Percentiles rank a stretch among this genome's conserved stretches.
phyloP scores from a whole-genome alignment of 2,797 vertebrate genomes.

The Tokudaia muenninki region DNA sequence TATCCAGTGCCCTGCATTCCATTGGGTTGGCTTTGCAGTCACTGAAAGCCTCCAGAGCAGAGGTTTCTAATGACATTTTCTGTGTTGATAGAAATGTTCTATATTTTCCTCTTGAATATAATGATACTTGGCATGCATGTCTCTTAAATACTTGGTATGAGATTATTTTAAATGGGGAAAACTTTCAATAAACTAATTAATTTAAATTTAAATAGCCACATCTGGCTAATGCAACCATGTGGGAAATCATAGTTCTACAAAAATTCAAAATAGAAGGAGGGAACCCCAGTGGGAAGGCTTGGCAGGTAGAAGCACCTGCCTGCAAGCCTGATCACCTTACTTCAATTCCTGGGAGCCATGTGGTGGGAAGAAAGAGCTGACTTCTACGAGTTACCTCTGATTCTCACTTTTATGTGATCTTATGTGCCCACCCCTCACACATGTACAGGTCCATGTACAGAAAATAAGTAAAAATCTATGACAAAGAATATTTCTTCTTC shows the following conservation, averaged over 20 bases:
- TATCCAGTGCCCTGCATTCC: neutral
- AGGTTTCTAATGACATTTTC: neutral
- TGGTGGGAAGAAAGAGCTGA: neutral
- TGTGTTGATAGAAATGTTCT: neutral
- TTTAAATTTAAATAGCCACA: neutral
- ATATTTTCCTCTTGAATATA: neutral
- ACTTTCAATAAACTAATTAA: constrained; percentile 55
- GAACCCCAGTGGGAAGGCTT: neutral
- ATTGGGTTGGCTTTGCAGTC: neutral
- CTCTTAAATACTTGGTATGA: neutral
- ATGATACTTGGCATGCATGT: neutral
- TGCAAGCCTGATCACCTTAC: neutral
- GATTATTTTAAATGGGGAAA: neutral
- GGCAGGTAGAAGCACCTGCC: neutral
- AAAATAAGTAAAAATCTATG: neutral
- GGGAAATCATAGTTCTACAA: constrained; percentile 5
- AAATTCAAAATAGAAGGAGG: neutral
- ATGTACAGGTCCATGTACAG: neutral
- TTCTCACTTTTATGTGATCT: neutral
- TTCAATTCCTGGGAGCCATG: neutral
- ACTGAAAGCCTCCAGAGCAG: neutral
- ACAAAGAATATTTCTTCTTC: neutral
- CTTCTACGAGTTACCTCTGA: neutral
- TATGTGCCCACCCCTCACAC: neutral
- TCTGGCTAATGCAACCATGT: neutral